Percentiles rank a stretch among this genome's conserved stretches.
Conservation (phyloP, 2,113 vertebrate species). For the Cranoglanis bouderius region DNA sequence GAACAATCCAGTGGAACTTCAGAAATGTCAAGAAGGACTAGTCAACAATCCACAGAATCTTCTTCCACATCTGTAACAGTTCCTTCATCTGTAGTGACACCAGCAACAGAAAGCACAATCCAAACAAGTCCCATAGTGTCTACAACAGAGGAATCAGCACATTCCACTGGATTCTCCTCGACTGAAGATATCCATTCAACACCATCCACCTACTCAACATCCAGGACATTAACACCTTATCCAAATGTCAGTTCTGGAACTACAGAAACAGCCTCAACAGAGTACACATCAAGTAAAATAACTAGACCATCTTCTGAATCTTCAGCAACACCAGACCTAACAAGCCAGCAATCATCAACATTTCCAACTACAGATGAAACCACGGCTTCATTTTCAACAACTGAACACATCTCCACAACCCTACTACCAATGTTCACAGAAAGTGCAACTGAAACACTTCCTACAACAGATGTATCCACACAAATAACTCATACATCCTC, state of each 20-base stretch:
- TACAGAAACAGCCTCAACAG: not conserved
- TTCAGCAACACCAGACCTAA: not conserved
- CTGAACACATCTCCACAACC: not conserved
- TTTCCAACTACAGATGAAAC: not conserved
- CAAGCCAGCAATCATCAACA: not conserved
- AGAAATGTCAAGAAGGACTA: not conserved
- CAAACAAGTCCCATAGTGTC: not conserved
- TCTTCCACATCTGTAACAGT: not conserved
- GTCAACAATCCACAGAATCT: not conserved
- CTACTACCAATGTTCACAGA: not conserved
- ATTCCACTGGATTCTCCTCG: not conserved
- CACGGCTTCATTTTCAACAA: not conserved
- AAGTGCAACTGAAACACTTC: not conserved
- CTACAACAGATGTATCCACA: not conserved
- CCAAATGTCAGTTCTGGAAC: not conserved
- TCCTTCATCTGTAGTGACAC: not conserved
- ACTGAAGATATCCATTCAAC: not conserved
- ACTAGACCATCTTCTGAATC: not conserved
- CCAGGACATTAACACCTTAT: not conserved
- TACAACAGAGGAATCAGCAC: not conserved
- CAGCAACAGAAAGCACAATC: too few species aligned
- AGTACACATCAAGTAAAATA: not conserved
- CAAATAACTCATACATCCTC: not conserved
- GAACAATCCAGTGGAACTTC: not conserved
- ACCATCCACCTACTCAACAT: not conserved